Evolutionary conservation across 2,797 vertebrate species (phyloP).

Genomic region (Neomorphus geoffroyi): DNA sequence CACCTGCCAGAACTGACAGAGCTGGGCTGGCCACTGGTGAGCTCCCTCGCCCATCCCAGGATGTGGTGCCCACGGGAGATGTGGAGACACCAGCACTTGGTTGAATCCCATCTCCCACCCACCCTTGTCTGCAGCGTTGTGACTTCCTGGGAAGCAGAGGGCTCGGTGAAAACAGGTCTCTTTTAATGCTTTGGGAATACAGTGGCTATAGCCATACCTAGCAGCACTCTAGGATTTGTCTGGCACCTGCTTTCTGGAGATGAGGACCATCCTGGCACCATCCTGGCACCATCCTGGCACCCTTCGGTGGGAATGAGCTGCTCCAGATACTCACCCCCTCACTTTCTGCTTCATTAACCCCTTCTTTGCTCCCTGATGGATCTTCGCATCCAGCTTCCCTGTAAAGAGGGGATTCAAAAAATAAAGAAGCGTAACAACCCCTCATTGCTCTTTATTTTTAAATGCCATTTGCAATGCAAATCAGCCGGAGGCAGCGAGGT

Average conservation of each 20-base stretch:
- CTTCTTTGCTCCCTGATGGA: conserved; percentile 95
- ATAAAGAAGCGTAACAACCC: background rate
- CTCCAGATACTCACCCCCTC: conserved; percentile 65
- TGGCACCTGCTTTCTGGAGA: background rate
- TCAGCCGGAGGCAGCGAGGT: conserved; percentile 68
- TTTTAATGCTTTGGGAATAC: conserved; percentile 5
- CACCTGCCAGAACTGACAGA: accelerated
- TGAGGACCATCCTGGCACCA: background rate
- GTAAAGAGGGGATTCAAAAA: conserved; percentile 35
- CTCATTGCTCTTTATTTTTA: conserved; percentile 66
- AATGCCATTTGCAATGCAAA: conserved; percentile 80
- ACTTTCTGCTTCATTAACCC: conserved; percentile 89
- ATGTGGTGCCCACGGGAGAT: too few relatives aligned
- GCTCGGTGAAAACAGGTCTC: background rate
- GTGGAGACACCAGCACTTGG: too few relatives aligned
- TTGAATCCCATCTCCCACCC: too few relatives aligned
- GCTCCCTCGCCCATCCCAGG: too few relatives aligned
- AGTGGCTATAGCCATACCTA: background rate
- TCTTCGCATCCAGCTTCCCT: conserved; percentile 94
- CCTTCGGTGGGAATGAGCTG: background rate
- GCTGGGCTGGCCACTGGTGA: too few relatives aligned
- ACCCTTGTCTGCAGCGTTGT: accelerated
- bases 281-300: background rate
- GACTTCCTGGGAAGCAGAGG: background rate
- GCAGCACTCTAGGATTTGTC: background rate